Conservation (phyloP, 2,888 invertebrate species). For the Stenchaetothrips biformis region DNA sequence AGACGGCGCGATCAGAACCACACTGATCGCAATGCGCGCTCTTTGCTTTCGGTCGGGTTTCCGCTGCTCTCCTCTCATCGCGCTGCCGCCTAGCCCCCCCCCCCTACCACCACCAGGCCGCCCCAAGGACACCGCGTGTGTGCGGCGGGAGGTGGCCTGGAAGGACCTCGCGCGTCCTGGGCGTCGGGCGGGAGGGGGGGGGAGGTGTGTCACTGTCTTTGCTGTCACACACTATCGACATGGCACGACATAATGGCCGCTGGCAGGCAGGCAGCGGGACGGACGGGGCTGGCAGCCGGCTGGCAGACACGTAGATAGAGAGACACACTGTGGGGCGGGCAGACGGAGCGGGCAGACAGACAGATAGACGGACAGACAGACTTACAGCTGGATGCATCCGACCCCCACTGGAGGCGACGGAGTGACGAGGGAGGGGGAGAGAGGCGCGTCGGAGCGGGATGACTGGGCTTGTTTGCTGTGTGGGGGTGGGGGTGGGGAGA, state of each 20-base stretch:
- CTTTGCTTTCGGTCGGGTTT: no score
- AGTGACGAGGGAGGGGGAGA: not conserved
- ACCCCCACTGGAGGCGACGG: not conserved
- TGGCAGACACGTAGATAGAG: not conserved
- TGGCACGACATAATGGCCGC: no score
- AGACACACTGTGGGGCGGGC: not conserved
- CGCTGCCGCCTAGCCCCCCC: not conserved
- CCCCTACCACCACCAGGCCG: slow-evolving; percentile 34
- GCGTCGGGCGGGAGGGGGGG: not conserved
- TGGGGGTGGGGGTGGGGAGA: not conserved
- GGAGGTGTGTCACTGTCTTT: not conserved
- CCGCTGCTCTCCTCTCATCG: no score
- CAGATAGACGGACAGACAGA: not conserved
- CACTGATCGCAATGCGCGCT: no score
- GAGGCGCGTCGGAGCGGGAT: not conserved
- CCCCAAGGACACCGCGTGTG: not conserved
- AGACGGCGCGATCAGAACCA: no score
- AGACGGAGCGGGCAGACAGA: not conserved
- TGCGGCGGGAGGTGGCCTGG: not conserved
- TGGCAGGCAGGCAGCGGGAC: no score
- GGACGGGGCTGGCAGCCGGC: no score
- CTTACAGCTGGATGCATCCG: no score
- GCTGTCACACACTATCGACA: not conserved
- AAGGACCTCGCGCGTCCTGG: slow-evolving; percentile 2
- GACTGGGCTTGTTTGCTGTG: not conserved